Evolutionary conservation across 1,140 invertebrate genomes (phyloP), one percentile per base, ranked within the genome.

Genomic region (Drosophila ercepeae): DNA sequence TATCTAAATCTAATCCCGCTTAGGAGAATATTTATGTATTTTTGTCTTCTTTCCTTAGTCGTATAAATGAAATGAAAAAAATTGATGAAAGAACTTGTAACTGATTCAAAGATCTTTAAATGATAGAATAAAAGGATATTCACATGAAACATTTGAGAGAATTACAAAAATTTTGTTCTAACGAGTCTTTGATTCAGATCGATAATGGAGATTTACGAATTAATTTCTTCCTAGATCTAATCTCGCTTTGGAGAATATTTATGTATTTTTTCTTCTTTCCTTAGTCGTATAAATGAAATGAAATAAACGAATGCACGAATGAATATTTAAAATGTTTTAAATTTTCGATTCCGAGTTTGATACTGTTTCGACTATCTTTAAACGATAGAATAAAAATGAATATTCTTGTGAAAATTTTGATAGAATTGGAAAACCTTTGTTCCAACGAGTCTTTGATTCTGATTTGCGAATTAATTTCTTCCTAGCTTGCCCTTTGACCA

Each of bases 401-500:
- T n/a, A n/a, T n/a, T n/a, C n/a, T n/a, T n/a, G n/a, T n/a, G n/a
- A n/a, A n/a, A n/a, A n/a, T n/a, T n/a, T n/a, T n/a, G n/a, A n/a
- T n/a, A n/a, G n/a, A n/a, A n/a, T n/a, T n/a, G n/a, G n/a, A 21
- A 21, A 21, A 21, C 21, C 21, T 21, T 21, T 21, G 21, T 32
- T 32, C 11, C 29, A 32, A 16, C 44, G 18, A 46, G 16, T 21
- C 13, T 34, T 36, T 9, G 21, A 25, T 46, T 39, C n/a, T 18
- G 42, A 50, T 70, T 46, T 52, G 21, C 21, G 4, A 21, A 2
- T 21, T 21, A 21, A 2, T 21, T 21, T 21, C 29, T 11, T 27
- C 29, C 29, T 32, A 4, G 11, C 36, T 32, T 59, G 41, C 42
- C 67, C 63, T 16, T 52, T 52, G 27, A 25, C 46, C 39, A 27